phyloP scores from a whole-genome alignment of 2,888 invertebrate genomes.

The Alloplasta piceator region DNA sequence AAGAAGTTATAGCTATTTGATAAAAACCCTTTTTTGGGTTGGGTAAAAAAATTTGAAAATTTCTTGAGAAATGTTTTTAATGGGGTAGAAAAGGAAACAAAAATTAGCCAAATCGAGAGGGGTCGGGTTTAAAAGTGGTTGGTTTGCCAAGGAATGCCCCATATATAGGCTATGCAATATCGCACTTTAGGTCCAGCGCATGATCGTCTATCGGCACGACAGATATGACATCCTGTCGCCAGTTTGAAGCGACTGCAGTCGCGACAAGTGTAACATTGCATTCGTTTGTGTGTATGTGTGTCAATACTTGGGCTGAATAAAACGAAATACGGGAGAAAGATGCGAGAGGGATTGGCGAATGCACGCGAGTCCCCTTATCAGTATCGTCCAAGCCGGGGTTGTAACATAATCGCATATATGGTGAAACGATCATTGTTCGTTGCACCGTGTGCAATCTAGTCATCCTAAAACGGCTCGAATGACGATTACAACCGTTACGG shows the following conservation, averaged over 20 bases:
- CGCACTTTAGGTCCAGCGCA: slow-evolving; percentile 31
- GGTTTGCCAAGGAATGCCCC: too few relatives aligned
- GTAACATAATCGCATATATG: slow-evolving; percentile 4
- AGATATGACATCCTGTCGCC: slow-evolving; percentile 68
- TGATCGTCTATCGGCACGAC: slow-evolving; percentile 37
- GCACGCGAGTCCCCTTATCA: slow-evolving; percentile 50
- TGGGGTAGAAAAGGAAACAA: too few relatives aligned
- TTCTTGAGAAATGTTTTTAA: too few relatives aligned
- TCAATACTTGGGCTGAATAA: slow-evolving; percentile 5
- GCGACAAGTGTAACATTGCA: slow-evolving; percentile 34
- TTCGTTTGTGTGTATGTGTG: background rate
- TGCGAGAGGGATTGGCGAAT: slow-evolving; percentile 19
- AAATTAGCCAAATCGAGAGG: too few relatives aligned
- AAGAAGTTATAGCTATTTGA: too few relatives aligned
- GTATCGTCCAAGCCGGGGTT: slow-evolving; percentile 46
- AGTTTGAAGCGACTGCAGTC: slow-evolving; percentile 43
- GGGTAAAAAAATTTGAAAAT: too few relatives aligned
- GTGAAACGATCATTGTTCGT: slow-evolving; percentile 60
- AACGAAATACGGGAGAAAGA: slow-evolving; percentile 20
- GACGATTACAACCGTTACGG: slow-evolving; percentile 41
- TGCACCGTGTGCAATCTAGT: slow-evolving; percentile 13
- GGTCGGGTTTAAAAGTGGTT: too few relatives aligned
- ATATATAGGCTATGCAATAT: slow-evolving; percentile 28
- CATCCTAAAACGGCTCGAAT: slow-evolving; percentile 37
- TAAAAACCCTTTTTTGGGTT: too few relatives aligned